Evolutionary conservation across 2,797 vertebrate genomes (phyloP), one percentile per base, ranked within the genome.

Genomic region (Bradypus variegatus): DNA sequence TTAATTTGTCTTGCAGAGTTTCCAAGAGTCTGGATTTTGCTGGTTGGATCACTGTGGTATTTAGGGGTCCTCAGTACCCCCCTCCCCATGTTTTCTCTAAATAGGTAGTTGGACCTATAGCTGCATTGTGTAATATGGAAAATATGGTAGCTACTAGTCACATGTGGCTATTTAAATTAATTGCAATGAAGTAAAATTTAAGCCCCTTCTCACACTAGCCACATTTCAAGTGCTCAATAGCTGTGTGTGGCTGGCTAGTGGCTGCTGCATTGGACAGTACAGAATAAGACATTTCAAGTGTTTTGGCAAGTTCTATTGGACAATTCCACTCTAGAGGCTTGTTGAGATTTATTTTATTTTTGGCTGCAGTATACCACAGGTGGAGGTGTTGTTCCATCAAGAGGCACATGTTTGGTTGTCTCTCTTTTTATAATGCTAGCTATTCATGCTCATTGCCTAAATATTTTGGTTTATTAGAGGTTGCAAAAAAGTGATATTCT

Each of bases 381-480:
- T 23, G 12, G 23, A 16, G 50, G 38, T 31, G 23, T 55, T 19
- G 38, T 70, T 70, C 48, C 23, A 80, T 91, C 36, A 67, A 65
- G 89, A 80, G 27, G 23, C 8, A 38, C 23, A 36, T 79, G 45
- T 82, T 93, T 82, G 70, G 33, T 33, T 67, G 16, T 18, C 65
- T n/a, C 33, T 18, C 65, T 33, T 67, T n/a, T 67, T 67, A 50
- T 79, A n/a, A 58, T 73, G 3, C 45, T 84, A 60, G 80, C 53
- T 65, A 5, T 84, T 80, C 50, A 58, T 73, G 45, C 36, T 93
- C 64, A 65, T 70, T 38, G 10, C 85, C 75, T 86, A 91, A 81
- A 83, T 91, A 77, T 38, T 95, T 95, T 78, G 69, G n/a, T 19
- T 91, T 92, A 67, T 65, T 82, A 41, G n/a, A 60, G 60, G 67